A percentile compares a stretch with the other conserved stretches of the same genome.
Evolutionary conservation across 2,113 vertebrate species (phyloP).

Genomic region (Charadrius vociferus): DNA sequence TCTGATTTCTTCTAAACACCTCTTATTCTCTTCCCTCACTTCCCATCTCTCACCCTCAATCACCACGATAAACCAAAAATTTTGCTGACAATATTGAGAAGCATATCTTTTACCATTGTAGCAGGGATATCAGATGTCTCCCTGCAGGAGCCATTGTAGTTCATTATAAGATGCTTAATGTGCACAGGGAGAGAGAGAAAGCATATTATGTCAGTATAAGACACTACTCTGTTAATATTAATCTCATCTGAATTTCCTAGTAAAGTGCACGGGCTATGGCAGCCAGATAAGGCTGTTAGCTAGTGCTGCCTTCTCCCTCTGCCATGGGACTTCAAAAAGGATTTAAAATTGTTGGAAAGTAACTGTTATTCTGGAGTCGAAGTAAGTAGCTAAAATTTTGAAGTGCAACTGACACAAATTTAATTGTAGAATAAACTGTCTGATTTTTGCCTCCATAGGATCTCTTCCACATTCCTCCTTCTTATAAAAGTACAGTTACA

Average conservation of each 20-base stretch:
- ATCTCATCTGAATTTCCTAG: neutral
- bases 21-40: neutral
- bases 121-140: neutral
- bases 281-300: neutral
- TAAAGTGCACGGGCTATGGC: neutral
- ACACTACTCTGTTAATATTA: neutral
- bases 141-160: neutral
- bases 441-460: slow-evolving; percentile 80
- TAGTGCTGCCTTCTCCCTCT: neutral
- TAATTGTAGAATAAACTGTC: neutral
- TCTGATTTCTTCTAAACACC: neutral
- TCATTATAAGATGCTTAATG: neutral
- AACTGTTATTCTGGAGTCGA: neutral
- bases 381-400: neutral
- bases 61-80: neutral
- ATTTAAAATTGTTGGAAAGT: neutral
- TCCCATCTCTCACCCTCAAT: neutral
- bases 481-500: slow-evolving; percentile 96
- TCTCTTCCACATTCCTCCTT: slow-evolving; percentile 98
- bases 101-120: neutral
- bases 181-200: neutral
- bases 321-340: neutral
- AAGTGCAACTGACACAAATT: neutral
- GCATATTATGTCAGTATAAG: neutral
- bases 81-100: neutral